Evolutionary conservation across 2,797 vertebrate species (phyloP).

Genomic region (Cercopithecus hamlyni): DNA sequence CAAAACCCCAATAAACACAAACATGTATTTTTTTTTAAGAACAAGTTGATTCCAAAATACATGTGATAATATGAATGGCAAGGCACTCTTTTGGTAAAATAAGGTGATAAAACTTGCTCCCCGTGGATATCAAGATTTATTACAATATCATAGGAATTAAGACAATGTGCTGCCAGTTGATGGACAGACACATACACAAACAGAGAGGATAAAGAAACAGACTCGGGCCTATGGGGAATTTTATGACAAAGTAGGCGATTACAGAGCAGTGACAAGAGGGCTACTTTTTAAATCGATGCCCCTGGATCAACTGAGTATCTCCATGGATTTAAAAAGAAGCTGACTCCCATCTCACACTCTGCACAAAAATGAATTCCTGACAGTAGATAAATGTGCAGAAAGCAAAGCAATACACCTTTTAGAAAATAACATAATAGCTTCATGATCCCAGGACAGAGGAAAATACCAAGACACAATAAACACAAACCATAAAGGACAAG

Average conservation of each 20-base stretch:
- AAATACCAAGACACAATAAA: not conserved
- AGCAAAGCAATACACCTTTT: not conserved
- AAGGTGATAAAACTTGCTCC: not conserved
- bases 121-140: not conserved
- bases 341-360: not conserved
- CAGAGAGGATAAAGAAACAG: not conserved
- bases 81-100: not conserved
- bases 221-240: not conserved
- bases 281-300: not conserved
- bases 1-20: not conserved
- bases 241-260: not conserved
- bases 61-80: not conserved
- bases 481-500: not conserved
- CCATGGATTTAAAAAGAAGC: not conserved
- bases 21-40: not conserved
- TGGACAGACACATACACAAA: not conserved
- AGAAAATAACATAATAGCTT: not conserved
- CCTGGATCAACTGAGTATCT: not conserved
- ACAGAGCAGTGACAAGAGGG: not conserved
- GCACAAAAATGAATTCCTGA: not conserved
- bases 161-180: not conserved
- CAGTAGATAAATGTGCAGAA: not conserved
- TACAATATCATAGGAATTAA: not conserved
- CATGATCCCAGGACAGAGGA: not conserved
- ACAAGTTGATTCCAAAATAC: not conserved